These are phyloP conservation scores for Tenebrosternarchus preto DNA, from an alignment of 2,113 vertebrate species.

Conservation along the genomic window DNA sequence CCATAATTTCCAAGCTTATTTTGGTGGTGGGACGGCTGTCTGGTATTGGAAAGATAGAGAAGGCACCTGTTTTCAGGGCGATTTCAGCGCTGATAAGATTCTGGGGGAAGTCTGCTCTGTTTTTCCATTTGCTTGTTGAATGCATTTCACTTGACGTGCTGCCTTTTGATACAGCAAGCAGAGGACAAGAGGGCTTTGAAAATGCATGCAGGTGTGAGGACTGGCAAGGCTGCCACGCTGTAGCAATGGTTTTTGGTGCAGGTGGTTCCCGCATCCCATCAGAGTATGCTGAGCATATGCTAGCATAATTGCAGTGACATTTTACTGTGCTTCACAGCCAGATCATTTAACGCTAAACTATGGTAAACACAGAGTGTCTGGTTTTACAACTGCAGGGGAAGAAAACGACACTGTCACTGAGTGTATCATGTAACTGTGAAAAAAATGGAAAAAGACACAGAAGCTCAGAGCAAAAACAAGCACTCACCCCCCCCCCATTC, in stretches of 20 bases:
- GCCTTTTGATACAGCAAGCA: not conserved
- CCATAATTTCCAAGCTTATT: slow-evolving; percentile 37
- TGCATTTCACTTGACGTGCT: not conserved
- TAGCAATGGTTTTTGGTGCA: not conserved
- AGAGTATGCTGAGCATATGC: not conserved
- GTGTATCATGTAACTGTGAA: slow-evolving; percentile 20
- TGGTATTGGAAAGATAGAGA: slow-evolving; percentile 19
- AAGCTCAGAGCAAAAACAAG: slow-evolving; percentile 16
- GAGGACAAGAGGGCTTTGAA: slow-evolving; percentile 1
- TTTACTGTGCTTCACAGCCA: not conserved
- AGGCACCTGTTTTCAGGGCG: slow-evolving; percentile 17
- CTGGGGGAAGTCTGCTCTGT: not conserved
- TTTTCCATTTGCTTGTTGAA: slow-evolving; percentile 18
- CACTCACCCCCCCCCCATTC: slow-evolving; percentile 8
- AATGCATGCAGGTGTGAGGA: not conserved
- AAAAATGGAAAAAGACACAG: slow-evolving; percentile 41
- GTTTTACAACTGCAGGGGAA: not conserved
- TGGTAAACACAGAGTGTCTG: not conserved
- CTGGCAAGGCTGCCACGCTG: no score
- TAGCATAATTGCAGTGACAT: not conserved
- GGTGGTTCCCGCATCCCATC: not conserved
- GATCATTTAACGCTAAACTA: not conserved
- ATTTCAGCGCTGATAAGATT: slow-evolving; percentile 23
- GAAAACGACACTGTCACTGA: not conserved
- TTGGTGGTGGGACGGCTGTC: slow-evolving; percentile 10